Base-by-base conservation (phyloP, 2,797 vertebrate species). In the Adrianichthys oophorus region DNA sequence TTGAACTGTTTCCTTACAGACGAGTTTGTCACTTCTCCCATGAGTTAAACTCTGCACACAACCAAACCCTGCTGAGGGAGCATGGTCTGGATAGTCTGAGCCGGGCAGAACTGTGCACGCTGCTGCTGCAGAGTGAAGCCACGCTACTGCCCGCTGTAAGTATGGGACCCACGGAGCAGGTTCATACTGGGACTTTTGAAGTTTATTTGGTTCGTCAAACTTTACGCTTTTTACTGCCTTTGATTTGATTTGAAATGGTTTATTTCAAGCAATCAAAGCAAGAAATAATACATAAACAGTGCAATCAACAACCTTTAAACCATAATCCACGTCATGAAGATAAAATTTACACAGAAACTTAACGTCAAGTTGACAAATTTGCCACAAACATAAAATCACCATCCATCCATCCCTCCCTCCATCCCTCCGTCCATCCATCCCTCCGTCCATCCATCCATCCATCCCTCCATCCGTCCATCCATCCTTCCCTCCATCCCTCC, bases 121-220 rank as follows among this genome's bases (percentile, higher is more conserved):
- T 93, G 62, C 74, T 93, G 41, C 62, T 93, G 47, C 91, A 91
- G 84, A 90, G 70, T 18, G 91, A 92, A 65, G 0, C 1, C 47
- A 15, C 21, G 0, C 41, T 92, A 1, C 75, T 92, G 26, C 92
- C 92, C 5, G 6, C 43, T 0, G 92, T 92, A 49, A 72, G 83
- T 66, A 3, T 1, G 32, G 10, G 10, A 32, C 3, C 8, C 6
- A 23, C 7, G 41, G 44, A 19, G 3, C 48, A 51, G 2, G 16
- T 2, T 19, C 19, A 19, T 19, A 42, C 43, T 37, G 12, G 10
- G 2, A 4, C 5, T 13, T 52, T 2, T 13, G 15, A 16, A 40
- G 49, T 17, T 18, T 40, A 26, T 26, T 26, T 26, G 26, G 26
- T 6, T 26, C 5, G 4, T 26, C 24, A 26, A 18, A 6, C 24